Evolutionary conservation across 1,140 invertebrate genomes (phyloP).

Genomic region (Drosophila trapezifrons): DNA sequence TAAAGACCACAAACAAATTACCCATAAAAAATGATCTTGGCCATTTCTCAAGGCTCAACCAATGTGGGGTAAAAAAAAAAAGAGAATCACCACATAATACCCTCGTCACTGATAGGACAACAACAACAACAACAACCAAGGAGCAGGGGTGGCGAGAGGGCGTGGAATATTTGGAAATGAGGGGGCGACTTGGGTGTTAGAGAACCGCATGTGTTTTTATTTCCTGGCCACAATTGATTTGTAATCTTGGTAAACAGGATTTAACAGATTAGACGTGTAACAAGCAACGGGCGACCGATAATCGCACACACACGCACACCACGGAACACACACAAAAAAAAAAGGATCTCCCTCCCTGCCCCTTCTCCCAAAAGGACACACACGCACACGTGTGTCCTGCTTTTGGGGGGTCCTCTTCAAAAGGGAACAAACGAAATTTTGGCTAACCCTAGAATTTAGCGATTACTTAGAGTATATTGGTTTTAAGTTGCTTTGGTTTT

Average conservation of each 20-base stretch:
- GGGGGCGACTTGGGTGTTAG: neutral
- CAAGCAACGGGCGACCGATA: slow-evolving; percentile 73
- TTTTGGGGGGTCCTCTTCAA: slow-evolving; percentile 51
- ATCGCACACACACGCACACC: slow-evolving; percentile 61
- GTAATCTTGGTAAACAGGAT: slow-evolving; percentile 82
- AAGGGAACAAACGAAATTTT: slow-evolving; percentile 29
- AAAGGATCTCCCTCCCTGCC: slow-evolving; percentile 15
- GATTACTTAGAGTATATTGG: neutral
- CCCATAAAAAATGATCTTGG: slow-evolving; percentile 20
- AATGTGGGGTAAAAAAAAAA: neutral
- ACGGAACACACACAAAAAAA: slow-evolving; percentile 6
- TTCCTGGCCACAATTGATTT: slow-evolving; percentile 80
- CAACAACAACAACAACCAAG: neutral
- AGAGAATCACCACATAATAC: slow-evolving; percentile 35
- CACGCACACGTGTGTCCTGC: slow-evolving; percentile 60
- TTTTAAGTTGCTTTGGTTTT: neutral
- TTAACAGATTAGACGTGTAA: slow-evolving; percentile 82
- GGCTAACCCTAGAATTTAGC: neutral
- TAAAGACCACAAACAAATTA: slow-evolving; percentile 5
- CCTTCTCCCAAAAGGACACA: slow-evolving; percentile 3
- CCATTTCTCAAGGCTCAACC: slow-evolving; percentile 25
- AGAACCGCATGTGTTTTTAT: slow-evolving; percentile 72
- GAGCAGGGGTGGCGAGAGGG: neutral
- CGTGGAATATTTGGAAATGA: neutral
- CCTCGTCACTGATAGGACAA: slow-evolving; percentile 43